Evolutionary conservation across 2,113 vertebrate genomes (phyloP), one percentile per base, ranked within the genome.

Genomic region (Origma solitaria): DNA sequence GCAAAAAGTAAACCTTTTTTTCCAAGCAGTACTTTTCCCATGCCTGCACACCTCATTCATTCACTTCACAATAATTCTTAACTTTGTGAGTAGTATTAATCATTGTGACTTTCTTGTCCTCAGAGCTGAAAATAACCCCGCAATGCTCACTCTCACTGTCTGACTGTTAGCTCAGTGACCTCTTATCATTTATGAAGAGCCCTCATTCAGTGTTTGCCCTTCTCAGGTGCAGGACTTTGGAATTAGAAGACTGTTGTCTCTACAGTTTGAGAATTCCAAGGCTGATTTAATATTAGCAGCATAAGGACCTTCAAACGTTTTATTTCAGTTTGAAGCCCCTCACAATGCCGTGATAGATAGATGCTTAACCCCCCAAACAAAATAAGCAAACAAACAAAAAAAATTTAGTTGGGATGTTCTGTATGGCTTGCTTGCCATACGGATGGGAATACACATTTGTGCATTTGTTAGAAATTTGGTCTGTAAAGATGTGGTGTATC

Each of bases 241-340:
- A 90, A n/a, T 90, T 65, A 86, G 9, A 25, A 53, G 58, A 24
- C 49, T 72, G 16, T 60, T 10, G 5, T 81, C 53, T 91, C 49
- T 35, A 23, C 6, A n/a, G 56, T 70, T 73, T 35, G 37, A 60
- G 82, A 93, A 92, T 94, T 69, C 53, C 58, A 85, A 53, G 49
- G 50, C 18, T 92, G 21, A 45, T 94, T 91, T 80, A 83, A 53
- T 91, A 80, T 91, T 92, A 94, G 37, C 25, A 80, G 20, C 24
- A 42, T 15, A 90, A 80, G 23, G 42, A n/a, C 23, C n/a, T 75
- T 65, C 54, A 87, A 83, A 49, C 7, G 12, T 53, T 88, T 86
- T 15, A 18, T 91, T 90, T 69, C 17, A 17, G 6, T 56, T 49
- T 93, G 40, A 82, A 82, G 25, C 69, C 53, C 15, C 16, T 81